Evolutionary conservation across 2,797 vertebrate genomes (phyloP).

Genomic region (Huso huso): DNA sequence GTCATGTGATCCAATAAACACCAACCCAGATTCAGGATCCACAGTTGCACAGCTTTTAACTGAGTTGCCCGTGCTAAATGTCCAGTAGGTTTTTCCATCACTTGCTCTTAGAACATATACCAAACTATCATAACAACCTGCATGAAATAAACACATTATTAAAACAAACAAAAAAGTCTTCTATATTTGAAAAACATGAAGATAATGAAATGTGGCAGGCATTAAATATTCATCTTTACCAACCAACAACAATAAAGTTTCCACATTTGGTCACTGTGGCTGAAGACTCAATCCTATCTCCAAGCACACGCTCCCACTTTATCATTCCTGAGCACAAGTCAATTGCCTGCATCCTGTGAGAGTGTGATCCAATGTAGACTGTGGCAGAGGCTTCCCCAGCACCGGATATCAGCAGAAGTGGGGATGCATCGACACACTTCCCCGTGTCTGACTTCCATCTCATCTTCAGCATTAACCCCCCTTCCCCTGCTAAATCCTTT

Average conservation of each 20-base stretch:
- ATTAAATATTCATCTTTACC: conserved; percentile 24
- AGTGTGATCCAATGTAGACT: conserved; percentile 86
- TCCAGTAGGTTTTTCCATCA: conserved; percentile 71
- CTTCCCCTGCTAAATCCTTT: neutral
- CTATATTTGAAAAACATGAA: neutral
- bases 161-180: conserved; percentile 4
- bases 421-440: conserved; percentile 89
- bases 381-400: conserved; percentile 29
- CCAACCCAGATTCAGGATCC: conserved; percentile 67
- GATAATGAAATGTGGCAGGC: neutral
- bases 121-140: conserved; percentile 83
- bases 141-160: conserved; percentile 5
- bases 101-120: conserved; percentile 71
- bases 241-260: conserved; percentile 73
- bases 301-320: conserved; percentile 80
- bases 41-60: conserved; percentile 80
- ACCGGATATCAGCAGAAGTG: conserved; percentile 58
- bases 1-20: conserved; percentile 86
- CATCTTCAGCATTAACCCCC: conserved; percentile 40
- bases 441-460: conserved; percentile 82
- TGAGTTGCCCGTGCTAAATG: conserved; percentile 68
- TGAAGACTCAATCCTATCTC: conserved; percentile 82
- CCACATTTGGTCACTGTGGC: conserved; percentile 77
- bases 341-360: conserved; percentile 75
- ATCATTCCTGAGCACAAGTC: conserved; percentile 65